These are phyloP conservation scores for Zosterops pallidus DNA, from an alignment of 2,113 vertebrate species.

Conservation along the genomic window DNA sequence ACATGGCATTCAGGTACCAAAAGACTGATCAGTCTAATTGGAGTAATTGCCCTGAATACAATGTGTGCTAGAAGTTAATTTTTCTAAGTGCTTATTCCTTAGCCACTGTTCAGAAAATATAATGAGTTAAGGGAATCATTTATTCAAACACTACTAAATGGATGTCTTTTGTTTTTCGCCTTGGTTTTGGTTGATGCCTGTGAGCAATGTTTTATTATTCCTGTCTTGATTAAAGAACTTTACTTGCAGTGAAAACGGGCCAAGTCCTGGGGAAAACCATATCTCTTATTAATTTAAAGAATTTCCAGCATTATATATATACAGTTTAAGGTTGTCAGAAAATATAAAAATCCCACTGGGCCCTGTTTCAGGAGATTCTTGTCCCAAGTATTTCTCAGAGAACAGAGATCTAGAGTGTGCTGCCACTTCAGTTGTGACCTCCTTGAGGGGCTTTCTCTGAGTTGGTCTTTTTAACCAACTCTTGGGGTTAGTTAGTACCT, in stretches of 20 bases:
- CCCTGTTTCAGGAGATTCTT: neutral
- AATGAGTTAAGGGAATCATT: neutral
- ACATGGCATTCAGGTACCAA: neutral
- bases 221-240: neutral
- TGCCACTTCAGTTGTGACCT: neutral
- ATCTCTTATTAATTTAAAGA: neutral
- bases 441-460: neutral
- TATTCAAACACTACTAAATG: neutral
- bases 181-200: neutral
- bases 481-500: neutral
- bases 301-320: neutral
- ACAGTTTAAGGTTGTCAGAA: neutral
- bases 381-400: neutral
- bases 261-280: neutral
- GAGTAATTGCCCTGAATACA: neutral
- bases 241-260: neutral
- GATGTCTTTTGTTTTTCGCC: neutral
- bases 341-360: neutral
- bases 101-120: neutral
- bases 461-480: neutral
- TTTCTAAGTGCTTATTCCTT: conserved; percentile 25
- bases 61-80: neutral
- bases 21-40: neutral
- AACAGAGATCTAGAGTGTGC: neutral
- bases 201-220: neutral